A percentile compares a stretch with the other conserved stretches of the same genome.
Conservation (phyloP, 2,888 invertebrate species). For the Panopea generosa region DNA sequence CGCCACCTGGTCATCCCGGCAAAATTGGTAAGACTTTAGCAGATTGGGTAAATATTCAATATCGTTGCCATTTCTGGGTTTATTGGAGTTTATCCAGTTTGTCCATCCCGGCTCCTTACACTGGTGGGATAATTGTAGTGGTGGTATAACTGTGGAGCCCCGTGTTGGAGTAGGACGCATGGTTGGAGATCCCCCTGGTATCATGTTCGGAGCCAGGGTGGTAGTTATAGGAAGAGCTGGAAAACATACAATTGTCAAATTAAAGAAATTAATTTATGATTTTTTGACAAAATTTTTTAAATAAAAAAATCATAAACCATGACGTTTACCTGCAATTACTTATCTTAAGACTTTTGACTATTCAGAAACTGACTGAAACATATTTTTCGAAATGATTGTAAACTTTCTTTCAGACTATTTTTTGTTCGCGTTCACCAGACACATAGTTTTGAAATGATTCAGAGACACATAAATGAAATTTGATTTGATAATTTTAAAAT, state of each 20-base stretch:
- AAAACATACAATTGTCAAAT: constrained; percentile 24
- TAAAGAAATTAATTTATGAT: constrained; percentile 9
- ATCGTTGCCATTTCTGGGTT: constrained; percentile 61
- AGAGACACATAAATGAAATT: no score
- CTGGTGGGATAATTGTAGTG: constrained; percentile 26
- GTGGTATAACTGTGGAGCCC: constrained; percentile 15
- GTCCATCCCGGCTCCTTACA: constrained; percentile 72
- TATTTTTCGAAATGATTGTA: no score
- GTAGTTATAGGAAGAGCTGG: constrained; percentile 53
- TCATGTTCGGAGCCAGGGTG: constrained; percentile 47
- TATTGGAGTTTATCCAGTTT: constrained; percentile 76
- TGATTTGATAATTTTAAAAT: no score
- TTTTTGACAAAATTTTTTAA: not conserved
- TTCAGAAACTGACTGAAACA: no score
- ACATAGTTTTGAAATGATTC: no score
- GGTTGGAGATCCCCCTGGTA: constrained; percentile 53
- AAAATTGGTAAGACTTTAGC: constrained; percentile 62
- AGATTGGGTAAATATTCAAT: constrained; percentile 67
- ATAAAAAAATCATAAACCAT: no score
- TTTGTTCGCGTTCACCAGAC: no score
- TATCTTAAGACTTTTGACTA: no score
- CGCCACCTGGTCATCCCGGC: constrained; percentile 60
- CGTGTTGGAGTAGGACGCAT: constrained; percentile 22
- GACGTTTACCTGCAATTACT: no score
- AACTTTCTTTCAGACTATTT: no score